Percentiles rank a stretch among this genome's conserved stretches.
Evolutionary conservation across 2,113 vertebrate genomes (phyloP).

Genomic region (Sorex araneus): DNA sequence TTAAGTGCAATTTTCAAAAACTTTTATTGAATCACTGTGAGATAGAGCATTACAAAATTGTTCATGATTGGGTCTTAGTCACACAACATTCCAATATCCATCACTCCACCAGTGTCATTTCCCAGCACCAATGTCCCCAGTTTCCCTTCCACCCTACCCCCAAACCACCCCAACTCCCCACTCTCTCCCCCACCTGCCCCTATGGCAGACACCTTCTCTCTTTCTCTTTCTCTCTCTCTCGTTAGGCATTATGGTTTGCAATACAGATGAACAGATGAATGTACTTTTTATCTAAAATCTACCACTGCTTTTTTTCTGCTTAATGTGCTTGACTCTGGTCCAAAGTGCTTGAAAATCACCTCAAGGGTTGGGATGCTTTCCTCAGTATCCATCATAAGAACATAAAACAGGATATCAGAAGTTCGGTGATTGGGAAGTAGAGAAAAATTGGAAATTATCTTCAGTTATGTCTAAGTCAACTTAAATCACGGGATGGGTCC

Average conservation of each 20-base stretch:
- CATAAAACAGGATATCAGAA: constrained; percentile 53
- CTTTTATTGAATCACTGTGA: no score
- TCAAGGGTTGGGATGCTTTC: background rate
- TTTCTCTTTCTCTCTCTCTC: no score
- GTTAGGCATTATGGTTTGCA: no score
- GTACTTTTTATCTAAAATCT: constrained; percentile 57
- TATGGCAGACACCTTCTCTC: no score
- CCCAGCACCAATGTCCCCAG: background rate
- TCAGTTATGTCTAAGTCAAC: constrained; percentile 62
- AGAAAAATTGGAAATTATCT: constrained; percentile 64
- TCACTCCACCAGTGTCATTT: no score
- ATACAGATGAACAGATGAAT: background rate
- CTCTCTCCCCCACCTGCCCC: no score
- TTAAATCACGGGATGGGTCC: constrained; percentile 52
- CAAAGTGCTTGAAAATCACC: constrained; percentile 55
- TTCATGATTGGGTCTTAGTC: no score
- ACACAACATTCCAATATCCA: no score
- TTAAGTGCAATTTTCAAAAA: no score
- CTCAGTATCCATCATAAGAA: constrained; percentile 41
- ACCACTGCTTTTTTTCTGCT: background rate
- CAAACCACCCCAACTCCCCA: no score
- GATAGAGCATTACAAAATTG: no score
- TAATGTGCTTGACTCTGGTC: constrained; percentile 21
- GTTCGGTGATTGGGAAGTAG: constrained; percentile 40
- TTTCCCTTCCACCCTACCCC: background rate